Evolutionary conservation across 2,888 invertebrate genomes (phyloP), one percentile per base, ranked within the genome.

Genomic region (Nebria brevicollis): DNA sequence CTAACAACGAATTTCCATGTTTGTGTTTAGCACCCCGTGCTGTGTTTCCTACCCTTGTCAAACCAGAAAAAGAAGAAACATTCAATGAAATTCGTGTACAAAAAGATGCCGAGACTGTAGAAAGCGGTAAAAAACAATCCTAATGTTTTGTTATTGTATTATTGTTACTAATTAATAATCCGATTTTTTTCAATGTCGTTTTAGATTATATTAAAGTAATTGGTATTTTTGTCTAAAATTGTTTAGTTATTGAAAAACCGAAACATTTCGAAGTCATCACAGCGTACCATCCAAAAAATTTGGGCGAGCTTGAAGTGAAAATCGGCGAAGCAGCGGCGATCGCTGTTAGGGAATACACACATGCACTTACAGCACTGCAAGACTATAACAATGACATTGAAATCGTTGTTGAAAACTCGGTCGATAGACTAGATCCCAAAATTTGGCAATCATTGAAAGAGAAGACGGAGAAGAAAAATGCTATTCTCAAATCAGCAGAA

Each of bases 331-430:
- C 91, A 7, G 92, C 93, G 4, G 90, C 92, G 77, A 90, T 92
- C 25, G 95, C 95, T 1, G 91, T 95, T 6, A 91, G 93, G 85
- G 92, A 93, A 82, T 95, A 93, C 86, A 92, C 92, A 82, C 89
- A 90, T 83, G 95, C 95, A 0, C 90, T 92, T 0, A 89, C 90
- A 77, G 90, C 91, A 66, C 90, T 94, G 66, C 89, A 90, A 82
- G 90, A 90, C 8, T 93, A 93, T 83, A 93, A 91, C 83, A 89
- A 88, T 83, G 91, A 91, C 73, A 90, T 92, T 64, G 90, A 91
- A 68, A 87, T 88, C 41, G 87, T 94, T 43, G 91, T 94, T 11
- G 94, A 94, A 85, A 88, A 91, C 10, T 91, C 93, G 0, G 87
- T 93, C 0, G 92, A 92, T n/a, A 91, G 92, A 74, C 86, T 93